A percentile compares a stretch with the other conserved stretches of the same genome.
Evolutionary conservation across 2,113 vertebrate species (phyloP).

Genomic region (Catharus fuscescens): DNA sequence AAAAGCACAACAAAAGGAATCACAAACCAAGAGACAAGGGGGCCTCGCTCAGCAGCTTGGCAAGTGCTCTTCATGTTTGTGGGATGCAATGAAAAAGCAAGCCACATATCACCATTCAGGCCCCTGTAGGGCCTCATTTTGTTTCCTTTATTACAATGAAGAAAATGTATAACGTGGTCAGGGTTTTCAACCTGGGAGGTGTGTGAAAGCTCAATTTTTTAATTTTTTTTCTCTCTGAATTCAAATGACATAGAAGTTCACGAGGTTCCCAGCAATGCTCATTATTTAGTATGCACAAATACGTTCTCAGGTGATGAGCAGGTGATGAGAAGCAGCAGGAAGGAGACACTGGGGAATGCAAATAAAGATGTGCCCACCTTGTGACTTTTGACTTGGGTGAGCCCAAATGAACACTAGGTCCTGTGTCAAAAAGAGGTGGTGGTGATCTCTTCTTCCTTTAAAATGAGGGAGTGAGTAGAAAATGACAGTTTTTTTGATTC

Average conservation of each 20-base stretch:
- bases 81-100: not conserved
- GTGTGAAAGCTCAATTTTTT: not conserved
- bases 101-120: not conserved
- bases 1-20: not conserved
- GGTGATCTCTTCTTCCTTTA: not conserved
- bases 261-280: not conserved
- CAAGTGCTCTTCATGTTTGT: not conserved
- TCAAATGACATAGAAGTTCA: conserved; percentile 43
- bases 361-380: conserved; percentile 7
- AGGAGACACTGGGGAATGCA: conserved; percentile 25
- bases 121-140: not conserved
- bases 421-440: not conserved
- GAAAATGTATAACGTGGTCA: not conserved
- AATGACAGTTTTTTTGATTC: not conserved
- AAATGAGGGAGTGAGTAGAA: not conserved
- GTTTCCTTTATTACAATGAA: not conserved
- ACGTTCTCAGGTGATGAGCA: conserved; percentile 14
- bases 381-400: not conserved
- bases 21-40: not conserved
- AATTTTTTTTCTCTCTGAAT: not conserved
- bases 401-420: not conserved
- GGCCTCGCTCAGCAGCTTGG: not conserved
- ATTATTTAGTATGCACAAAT: conserved; percentile 24
- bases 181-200: not conserved
- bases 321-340: conserved; percentile 18